Evolutionary conservation across 2,797 vertebrate species (phyloP).

Genomic region (Cryptoblepharus egeriae): DNA sequence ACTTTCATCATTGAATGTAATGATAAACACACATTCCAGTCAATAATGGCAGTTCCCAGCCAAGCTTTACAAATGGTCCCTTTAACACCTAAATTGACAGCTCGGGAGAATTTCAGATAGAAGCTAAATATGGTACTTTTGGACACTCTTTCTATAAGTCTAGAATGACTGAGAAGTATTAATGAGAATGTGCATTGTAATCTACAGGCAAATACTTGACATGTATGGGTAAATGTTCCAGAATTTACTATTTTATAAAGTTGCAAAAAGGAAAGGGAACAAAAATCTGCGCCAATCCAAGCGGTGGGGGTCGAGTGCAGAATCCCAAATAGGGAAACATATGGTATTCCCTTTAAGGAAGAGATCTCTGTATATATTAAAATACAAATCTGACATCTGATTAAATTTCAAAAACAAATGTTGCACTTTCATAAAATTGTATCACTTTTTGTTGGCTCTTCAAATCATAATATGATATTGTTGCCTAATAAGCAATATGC

Average conservation of each 20-base stretch:
- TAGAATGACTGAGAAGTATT: constrained; percentile 80
- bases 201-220: constrained; percentile 71
- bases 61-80: constrained; percentile 87
- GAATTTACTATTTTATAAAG: constrained; percentile 64
- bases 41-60: constrained; percentile 86
- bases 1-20: constrained; percentile 86
- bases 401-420: constrained; percentile 50
- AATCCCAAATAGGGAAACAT: constrained; percentile 61
- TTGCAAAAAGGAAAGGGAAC: constrained; percentile 37
- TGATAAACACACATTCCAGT: constrained; percentile 87
- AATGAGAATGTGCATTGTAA: constrained; percentile 78
- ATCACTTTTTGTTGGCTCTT: constrained; percentile 37
- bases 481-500: constrained; percentile 34
- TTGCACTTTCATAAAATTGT: constrained; percentile 23
- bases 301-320: constrained; percentile 16
- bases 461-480: constrained; percentile 23
- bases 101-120: constrained; percentile 85
- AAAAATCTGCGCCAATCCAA: constrained; percentile 11
- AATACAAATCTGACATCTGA: constrained; percentile 60
- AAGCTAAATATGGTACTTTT: constrained; percentile 87
- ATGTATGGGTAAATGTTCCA: constrained; percentile 75
- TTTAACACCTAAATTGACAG: constrained; percentile 87
- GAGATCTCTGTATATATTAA: constrained; percentile 44
- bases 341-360: constrained; percentile 62
- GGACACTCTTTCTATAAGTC: constrained; percentile 82